These are phyloP conservation scores for Euleptes europaea DNA, from an alignment of 2,113 vertebrate species.

Conservation along the genomic window DNA sequence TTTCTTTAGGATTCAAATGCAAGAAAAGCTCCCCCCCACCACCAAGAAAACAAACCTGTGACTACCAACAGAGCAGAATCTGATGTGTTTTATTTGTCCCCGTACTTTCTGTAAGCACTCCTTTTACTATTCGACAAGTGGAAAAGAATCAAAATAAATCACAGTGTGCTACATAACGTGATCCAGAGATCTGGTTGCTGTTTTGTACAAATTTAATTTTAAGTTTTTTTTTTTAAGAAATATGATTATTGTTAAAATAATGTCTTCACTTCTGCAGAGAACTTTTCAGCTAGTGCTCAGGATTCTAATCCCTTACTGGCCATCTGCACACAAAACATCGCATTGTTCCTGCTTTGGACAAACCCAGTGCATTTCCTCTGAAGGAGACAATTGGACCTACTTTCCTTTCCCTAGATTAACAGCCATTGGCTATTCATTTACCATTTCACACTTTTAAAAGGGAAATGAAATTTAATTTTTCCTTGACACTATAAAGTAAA, in stretches of 20 bases:
- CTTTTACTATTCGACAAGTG: constrained; percentile 27
- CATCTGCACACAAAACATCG: not conserved
- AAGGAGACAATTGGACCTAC: not conserved
- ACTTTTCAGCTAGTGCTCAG: not conserved
- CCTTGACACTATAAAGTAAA: too few relatives aligned
- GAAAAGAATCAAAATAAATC: constrained; percentile 56
- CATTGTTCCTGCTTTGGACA: not conserved
- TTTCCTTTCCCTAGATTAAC: too few relatives aligned
- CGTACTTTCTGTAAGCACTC: constrained; percentile 47
- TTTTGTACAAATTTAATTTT: not conserved
- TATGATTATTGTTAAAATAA: not conserved
- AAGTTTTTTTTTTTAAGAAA: too few relatives aligned
- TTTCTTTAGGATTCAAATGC: constrained; percentile 12
- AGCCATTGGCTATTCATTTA: too few relatives aligned
- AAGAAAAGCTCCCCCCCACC: not conserved
- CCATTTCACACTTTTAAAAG: too few relatives aligned
- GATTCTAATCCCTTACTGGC: not conserved
- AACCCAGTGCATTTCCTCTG: too few relatives aligned
- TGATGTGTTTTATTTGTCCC: constrained; percentile 33
- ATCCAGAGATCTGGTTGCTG: not conserved
- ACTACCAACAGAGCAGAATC: constrained; percentile 9
- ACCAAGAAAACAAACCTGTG: not conserved
- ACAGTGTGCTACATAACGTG: constrained; percentile 23
- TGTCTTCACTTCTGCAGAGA: not conserved
- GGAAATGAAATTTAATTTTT: too few relatives aligned